These are phyloP conservation scores for Urosaurus nigricauda DNA, from an alignment of 2,797 vertebrate genomes.

Conservation along the genomic window DNA sequence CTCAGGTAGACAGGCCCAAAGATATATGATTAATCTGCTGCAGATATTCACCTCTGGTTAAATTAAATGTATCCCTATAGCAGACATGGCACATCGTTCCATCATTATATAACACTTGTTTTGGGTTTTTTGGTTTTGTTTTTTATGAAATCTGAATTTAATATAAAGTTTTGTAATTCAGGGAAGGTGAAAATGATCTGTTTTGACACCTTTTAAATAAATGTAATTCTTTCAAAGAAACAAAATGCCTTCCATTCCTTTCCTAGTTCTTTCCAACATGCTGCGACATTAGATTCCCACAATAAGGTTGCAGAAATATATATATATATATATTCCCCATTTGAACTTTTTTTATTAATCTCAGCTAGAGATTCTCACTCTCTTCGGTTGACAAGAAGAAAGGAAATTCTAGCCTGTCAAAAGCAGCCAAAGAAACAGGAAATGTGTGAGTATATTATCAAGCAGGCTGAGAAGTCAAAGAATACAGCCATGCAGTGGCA, in stretches of 20 bases:
- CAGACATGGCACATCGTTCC: neutral
- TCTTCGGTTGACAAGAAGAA: constrained; percentile 4
- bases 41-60: neutral
- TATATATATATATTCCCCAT: neutral
- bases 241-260: constrained; percentile 13
- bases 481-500: fast-evolving
- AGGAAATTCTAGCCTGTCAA: constrained; percentile 6
- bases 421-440: constrained; percentile 20
- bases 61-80: neutral
- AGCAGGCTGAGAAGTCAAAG: neutral
- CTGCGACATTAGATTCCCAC: constrained; percentile 16
- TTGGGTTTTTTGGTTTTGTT: constrained; percentile 18
- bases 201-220: constrained; percentile 39
- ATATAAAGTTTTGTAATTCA: constrained; percentile 45
- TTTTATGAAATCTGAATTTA: constrained; percentile 47
- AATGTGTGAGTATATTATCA: neutral
- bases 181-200: constrained; percentile 34
- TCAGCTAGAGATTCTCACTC: constrained; percentile 28
- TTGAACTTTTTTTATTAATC: constrained; percentile 23
- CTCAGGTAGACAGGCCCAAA: constrained; percentile 30
- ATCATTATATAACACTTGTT: constrained; percentile 37
- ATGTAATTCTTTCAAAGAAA: constrained; percentile 47
- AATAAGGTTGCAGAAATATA: constrained; percentile 33
- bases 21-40: constrained; percentile 16
- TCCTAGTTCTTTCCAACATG: constrained; percentile 28